phyloP scores from a whole-genome alignment of 2,113 vertebrate genomes.

The Chinchilla lanigera region DNA sequence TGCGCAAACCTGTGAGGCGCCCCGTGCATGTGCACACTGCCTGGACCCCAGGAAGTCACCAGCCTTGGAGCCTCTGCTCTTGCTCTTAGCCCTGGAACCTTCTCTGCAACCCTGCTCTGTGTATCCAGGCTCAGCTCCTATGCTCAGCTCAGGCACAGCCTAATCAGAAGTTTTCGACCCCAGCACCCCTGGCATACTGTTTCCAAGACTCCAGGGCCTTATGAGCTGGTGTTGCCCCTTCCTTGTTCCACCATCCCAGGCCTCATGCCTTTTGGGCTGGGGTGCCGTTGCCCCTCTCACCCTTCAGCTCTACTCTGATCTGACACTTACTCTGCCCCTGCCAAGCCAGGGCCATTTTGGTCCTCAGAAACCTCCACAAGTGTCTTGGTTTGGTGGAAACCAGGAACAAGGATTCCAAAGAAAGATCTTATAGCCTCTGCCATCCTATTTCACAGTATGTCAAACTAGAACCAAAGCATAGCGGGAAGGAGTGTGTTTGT shows the following conservation, averaged over 20 bases:
- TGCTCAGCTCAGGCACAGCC: background rate
- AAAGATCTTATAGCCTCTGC: background rate
- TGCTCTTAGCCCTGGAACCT: background rate
- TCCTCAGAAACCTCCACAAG: background rate
- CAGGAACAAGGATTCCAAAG: background rate
- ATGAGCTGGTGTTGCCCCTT: background rate
- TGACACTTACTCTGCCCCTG: background rate
- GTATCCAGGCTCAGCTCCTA: background rate
- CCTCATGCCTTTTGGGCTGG: fast-evolving
- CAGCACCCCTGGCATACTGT: fast-evolving
- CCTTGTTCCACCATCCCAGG: background rate
- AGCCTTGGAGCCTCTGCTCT: background rate
- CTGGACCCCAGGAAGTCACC: background rate
- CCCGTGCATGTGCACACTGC: background rate
- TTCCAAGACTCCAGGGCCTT: background rate
- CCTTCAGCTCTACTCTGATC: background rate
- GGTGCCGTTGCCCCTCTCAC: fast-evolving
- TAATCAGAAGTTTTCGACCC: background rate
- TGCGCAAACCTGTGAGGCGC: background rate
- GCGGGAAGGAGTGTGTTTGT: background rate
- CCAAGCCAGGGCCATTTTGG: fast-evolving
- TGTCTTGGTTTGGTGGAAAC: background rate
- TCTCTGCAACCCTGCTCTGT: fast-evolving
- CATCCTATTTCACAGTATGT: background rate
- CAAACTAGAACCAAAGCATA: background rate